Evolutionary conservation across 2,888 invertebrate genomes (phyloP).

Genomic region (Scaptomyza caliginosa): DNA sequence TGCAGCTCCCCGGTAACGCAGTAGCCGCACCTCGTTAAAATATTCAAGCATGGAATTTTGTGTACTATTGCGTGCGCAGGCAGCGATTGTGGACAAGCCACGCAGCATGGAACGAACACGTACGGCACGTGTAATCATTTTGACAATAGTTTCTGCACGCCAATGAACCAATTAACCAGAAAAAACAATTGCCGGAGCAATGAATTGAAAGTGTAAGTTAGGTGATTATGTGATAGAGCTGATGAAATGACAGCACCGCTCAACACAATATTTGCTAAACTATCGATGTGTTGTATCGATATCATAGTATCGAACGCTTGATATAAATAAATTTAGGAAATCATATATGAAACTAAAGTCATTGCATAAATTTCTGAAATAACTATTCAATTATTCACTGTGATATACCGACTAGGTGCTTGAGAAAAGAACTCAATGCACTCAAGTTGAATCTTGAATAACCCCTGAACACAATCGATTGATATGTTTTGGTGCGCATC

Average conservation of each 20-base stretch:
- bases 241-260: constrained; percentile 59
- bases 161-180: constrained; percentile 32
- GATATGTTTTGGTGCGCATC: constrained; percentile 13
- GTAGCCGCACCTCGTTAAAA: constrained; percentile 37
- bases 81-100: constrained; percentile 45
- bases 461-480: constrained; percentile 13
- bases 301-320: not conserved
- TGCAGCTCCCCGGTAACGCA: constrained; percentile 33
- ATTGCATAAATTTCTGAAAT: not conserved
- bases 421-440: not conserved
- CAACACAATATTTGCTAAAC: constrained; percentile 3
- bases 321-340: not conserved
- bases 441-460: not conserved
- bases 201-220: constrained; percentile 32
- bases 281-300: constrained; percentile 34
- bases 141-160: constrained; percentile 9
- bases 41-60: constrained; percentile 49
- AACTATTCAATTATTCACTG: no score
- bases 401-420: not conserved
- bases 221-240: constrained; percentile 74
- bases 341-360: not conserved
- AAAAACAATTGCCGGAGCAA: constrained; percentile 38
- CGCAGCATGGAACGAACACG: constrained; percentile 60
- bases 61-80: constrained; percentile 38
- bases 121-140: constrained; percentile 61